phyloP scores from a whole-genome alignment of 2,888 invertebrate genomes.

The Amphipyra berbera region DNA sequence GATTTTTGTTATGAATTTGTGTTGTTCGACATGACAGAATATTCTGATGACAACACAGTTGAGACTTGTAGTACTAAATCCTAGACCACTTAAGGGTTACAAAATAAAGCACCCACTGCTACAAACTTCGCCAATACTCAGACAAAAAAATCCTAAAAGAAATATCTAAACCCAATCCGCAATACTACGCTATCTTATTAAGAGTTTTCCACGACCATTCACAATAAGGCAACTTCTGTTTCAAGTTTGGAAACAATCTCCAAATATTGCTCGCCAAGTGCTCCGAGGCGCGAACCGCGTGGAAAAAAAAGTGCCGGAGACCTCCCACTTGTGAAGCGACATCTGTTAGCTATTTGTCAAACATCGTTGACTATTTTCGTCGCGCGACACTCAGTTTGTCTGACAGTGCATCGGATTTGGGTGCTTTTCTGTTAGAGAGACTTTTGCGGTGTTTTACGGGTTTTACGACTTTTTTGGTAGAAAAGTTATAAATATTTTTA shows the following conservation, averaged over 20 bases:
- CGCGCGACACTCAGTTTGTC: constrained; percentile 73
- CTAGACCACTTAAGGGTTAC: constrained; percentile 1
- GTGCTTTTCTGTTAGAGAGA: constrained; percentile 21
- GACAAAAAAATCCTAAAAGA: constrained; percentile 24
- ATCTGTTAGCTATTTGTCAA: constrained; percentile 88
- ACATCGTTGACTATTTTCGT: constrained; percentile 86
- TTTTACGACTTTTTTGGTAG: constrained; percentile 17
- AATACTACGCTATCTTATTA: constrained; percentile 54
- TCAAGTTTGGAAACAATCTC: constrained; percentile 56
- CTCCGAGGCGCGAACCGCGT: constrained; percentile 39
- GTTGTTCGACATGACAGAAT: too few relatives aligned
- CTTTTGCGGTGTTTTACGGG: constrained; percentile 22
- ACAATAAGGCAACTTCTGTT: constrained; percentile 55
- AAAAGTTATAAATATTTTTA: constrained; percentile 29
- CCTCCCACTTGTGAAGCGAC: constrained; percentile 71
- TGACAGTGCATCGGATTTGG: constrained; percentile 64
- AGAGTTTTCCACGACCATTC: constrained; percentile 50
- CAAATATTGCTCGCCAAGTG: constrained; percentile 59
- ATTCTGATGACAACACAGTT: too few relatives aligned
- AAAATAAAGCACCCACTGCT: constrained; percentile 8
- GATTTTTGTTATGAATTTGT: too few relatives aligned
- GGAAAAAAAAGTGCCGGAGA: constrained; percentile 61
- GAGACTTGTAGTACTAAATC: too few relatives aligned
- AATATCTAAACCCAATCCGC: constrained; percentile 40
- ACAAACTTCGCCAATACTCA: constrained; percentile 35